phyloP scores from a whole-genome alignment of 2,113 vertebrate species.

The Crotalus viridis region DNA sequence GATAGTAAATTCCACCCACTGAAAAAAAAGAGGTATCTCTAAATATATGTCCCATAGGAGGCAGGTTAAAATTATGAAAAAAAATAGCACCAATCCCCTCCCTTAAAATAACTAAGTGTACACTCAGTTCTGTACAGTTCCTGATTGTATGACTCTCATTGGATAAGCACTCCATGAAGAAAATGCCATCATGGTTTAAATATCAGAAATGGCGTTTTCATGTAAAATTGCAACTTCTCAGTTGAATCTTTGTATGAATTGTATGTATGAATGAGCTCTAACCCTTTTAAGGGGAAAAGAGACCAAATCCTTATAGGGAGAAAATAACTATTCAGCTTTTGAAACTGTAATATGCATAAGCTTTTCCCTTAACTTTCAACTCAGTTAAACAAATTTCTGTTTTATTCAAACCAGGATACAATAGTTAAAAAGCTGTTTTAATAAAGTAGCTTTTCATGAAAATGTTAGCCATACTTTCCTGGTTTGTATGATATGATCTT shows the following conservation, averaged over 20 bases:
- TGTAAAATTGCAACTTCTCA: background rate
- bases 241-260: background rate
- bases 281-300: background rate
- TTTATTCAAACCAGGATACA: background rate
- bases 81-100: background rate
- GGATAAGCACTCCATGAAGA: background rate
- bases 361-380: background rate
- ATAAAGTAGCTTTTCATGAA: background rate
- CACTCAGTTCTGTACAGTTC: background rate
- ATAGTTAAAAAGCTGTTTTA: background rate
- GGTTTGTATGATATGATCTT: background rate
- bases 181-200: background rate
- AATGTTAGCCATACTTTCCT: background rate
- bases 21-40: background rate
- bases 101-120: background rate
- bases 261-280: background rate
- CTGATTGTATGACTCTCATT: background rate
- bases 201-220: background rate
- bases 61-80: background rate
- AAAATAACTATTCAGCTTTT: background rate
- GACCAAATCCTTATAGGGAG: background rate
- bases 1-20: background rate
- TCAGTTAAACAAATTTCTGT: background rate
- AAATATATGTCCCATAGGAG: constrained; percentile 2
- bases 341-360: background rate